Evolutionary conservation across 2,888 invertebrate genomes (phyloP), one percentile per base, ranked within the genome.

Genomic region (Caenorhabditis sinica): DNA sequence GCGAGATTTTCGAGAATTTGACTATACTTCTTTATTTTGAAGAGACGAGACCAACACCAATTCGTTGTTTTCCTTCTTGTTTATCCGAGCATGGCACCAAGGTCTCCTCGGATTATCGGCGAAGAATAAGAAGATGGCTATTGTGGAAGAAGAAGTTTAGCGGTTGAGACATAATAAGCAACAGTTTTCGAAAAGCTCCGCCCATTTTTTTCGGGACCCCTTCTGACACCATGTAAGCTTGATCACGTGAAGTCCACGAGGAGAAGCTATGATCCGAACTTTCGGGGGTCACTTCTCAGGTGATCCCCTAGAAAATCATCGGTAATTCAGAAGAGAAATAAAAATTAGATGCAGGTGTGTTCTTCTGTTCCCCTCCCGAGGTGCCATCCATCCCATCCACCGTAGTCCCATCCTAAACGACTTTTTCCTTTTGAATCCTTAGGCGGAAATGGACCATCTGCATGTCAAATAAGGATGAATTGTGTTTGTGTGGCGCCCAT

Each of bases 41-140:
- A 25, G 56, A 56, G 56, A 56, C 5, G 49, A n/a, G 15, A 17
- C n/a, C n/a, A n/a, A n/a, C n/a, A n/a, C n/a, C n/a, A 17, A 49
- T 20, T 33, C 65, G 40, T 40, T 40, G 40, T 40, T 40, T 40
- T 40, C 40, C 40, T 40, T 74, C 65, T 75, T 75, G 75, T 75
- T 75, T 75, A 75, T 75, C 75, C 75, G 75, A 75, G 75, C 75
- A 75, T 75, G 66, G 66, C 65, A 75, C 75, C 75, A 75, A 75
- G 75, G 75, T 75, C 66, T 56, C 61, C 65, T 56, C 43, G 66
- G 75, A 75, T 75, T 53, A 66, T 66, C 65, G 63, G 36, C 60
- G 45, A 23, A 60, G n/a, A n/a, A n/a, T n/a, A n/a, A 61, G 20
- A 61, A 45, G 23, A 28, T 28, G 61, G 61, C 61, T 43, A 72